Evolutionary conservation across 2,113 vertebrate species (phyloP).

Genomic region (Pipra filicauda): DNA sequence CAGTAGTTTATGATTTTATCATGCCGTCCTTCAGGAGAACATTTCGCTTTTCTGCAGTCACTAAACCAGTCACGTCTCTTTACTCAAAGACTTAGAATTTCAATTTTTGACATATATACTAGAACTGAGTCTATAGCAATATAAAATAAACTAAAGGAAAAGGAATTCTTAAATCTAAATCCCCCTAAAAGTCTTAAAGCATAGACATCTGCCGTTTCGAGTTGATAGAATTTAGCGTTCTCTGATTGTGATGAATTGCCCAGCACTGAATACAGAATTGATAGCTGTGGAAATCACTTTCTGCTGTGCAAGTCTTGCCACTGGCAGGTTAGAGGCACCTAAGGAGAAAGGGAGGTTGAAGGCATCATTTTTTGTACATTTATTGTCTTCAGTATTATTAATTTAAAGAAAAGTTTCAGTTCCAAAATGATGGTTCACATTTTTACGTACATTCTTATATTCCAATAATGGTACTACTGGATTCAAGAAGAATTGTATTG

Average conservation of each 20-base stretch:
- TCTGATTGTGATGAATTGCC: neutral
- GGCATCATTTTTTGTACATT: neutral
- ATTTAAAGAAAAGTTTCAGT: neutral
- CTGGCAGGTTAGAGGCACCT: neutral
- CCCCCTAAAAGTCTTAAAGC: neutral
- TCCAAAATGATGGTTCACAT: neutral
- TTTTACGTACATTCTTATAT: neutral
- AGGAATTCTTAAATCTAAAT: neutral
- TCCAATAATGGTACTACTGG: neutral
- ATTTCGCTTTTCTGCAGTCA: neutral
- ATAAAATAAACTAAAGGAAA: neutral
- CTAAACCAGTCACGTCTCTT: neutral
- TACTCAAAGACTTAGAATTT: neutral
- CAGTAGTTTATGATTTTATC: conserved; percentile 10
- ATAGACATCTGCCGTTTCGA: neutral
- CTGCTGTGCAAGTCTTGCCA: neutral
- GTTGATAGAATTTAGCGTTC: neutral
- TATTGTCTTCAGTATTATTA: neutral
- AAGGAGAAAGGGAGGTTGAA: neutral
- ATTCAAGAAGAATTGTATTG: neutral
- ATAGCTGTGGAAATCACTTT: neutral
- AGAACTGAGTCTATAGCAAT: neutral
- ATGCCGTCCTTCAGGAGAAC: accelerated
- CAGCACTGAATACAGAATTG: neutral
- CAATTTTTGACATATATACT: neutral